Conservation (phyloP, 64 coral and sea anemone species). For the Montipora capricornis region DNA sequence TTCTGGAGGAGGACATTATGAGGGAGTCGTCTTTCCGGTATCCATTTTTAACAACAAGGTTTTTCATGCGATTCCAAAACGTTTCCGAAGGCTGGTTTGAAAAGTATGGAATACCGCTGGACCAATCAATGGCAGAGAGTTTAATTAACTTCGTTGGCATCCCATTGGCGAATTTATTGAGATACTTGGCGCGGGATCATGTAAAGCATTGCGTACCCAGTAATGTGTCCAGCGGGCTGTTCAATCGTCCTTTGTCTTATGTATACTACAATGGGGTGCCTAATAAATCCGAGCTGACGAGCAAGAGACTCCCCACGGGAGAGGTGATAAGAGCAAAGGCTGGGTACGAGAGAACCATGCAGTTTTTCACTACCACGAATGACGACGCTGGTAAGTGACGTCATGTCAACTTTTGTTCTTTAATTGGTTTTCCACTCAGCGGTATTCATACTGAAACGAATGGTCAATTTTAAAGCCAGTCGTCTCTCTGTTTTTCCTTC, state of each 20-base stretch:
- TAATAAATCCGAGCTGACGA: conserved; percentile 66
- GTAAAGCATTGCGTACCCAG: conserved; percentile 79
- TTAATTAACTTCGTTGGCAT: conserved; percentile 62
- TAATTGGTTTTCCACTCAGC: neutral
- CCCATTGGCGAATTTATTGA: conserved; percentile 67
- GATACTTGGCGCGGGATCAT: conserved; percentile 70
- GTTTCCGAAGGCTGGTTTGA: conserved; percentile 23
- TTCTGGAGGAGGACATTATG: conserved; percentile 35
- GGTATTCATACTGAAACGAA: neutral
- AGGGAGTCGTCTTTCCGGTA: conserved; percentile 51
- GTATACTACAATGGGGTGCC: conserved; percentile 67
- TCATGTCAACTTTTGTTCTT: neutral
- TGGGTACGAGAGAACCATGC: conserved; percentile 78
- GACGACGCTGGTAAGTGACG: conserved; percentile 50
- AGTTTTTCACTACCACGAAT: conserved; percentile 84
- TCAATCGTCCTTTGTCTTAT: conserved; percentile 66
- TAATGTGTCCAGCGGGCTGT: conserved; percentile 88
- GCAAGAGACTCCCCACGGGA: conserved; percentile 52
- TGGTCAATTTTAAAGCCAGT: no score
- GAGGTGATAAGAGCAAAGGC: conserved; percentile 57
- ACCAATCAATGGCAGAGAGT: conserved; percentile 42
- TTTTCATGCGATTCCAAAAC: neutral
- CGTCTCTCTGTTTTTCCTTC: no score
- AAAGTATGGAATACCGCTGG: conserved; percentile 58
- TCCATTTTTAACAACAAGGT: neutral